Evolutionary conservation across 2,113 vertebrate species (phyloP).

Genomic region (Mohoua ochrocephala): DNA sequence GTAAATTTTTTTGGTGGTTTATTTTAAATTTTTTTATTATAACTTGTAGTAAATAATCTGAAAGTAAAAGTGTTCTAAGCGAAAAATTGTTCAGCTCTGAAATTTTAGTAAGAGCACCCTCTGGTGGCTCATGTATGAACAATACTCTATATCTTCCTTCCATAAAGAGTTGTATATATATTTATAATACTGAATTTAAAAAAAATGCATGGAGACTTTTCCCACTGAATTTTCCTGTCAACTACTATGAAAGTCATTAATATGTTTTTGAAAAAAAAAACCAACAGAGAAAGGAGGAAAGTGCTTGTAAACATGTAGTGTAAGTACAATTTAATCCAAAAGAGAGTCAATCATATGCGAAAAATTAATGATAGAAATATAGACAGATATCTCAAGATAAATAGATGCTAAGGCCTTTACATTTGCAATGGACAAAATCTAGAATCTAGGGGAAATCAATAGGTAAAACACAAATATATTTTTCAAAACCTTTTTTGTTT

Average conservation of each 20-base stretch:
- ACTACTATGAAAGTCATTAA: neutral
- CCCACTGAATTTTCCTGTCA: neutral
- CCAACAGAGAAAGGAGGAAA: neutral
- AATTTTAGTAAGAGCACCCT: neutral
- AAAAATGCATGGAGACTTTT: neutral
- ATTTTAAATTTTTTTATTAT: neutral
- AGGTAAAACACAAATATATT: neutral
- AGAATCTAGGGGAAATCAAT: neutral
- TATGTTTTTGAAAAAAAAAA: neutral
- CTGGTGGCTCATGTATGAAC: neutral
- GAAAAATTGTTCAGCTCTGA: neutral
- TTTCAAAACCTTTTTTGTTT: neutral
- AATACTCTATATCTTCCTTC: neutral
- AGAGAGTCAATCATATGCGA: neutral
- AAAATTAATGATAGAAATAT: neutral
- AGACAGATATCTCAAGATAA: neutral
- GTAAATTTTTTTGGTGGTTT: fast-evolving
- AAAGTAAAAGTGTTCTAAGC: neutral
- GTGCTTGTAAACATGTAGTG: neutral
- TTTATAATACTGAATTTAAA: neutral
- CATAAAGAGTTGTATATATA: fast-evolving
- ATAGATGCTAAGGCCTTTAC: neutral
- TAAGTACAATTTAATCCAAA: neutral
- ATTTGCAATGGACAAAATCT: neutral
- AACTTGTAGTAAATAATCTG: neutral